Evolutionary conservation across 2,888 invertebrate genomes (phyloP).

Genomic region (Alloscopus bannaensis): DNA sequence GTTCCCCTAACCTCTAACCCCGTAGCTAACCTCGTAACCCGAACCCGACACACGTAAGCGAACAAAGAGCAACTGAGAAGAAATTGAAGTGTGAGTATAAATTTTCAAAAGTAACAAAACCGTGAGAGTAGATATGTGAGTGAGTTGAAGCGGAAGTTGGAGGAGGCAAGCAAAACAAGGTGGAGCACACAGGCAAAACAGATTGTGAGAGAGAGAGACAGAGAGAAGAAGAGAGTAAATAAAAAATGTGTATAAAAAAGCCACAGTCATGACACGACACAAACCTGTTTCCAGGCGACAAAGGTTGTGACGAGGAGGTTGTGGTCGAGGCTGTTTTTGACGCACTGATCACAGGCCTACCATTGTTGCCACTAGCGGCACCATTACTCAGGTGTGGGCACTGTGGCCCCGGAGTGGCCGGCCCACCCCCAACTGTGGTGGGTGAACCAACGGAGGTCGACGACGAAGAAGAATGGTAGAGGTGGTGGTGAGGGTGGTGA

Average conservation of each 20-base stretch:
- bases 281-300: slow-evolving; percentile 70
- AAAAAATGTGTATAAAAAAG: slow-evolving; percentile 22
- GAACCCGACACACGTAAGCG: no score
- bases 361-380: slow-evolving; percentile 33
- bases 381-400: no score
- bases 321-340: slow-evolving; percentile 47
- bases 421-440: not conserved
- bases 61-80: no score
- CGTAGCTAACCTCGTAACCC: no score
- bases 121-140: no score
- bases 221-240: not conserved
- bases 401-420: not conserved
- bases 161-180: not conserved
- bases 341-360: slow-evolving; percentile 34
- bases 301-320: slow-evolving; percentile 54
- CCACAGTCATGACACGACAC: slow-evolving; percentile 64
- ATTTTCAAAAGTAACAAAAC: no score
- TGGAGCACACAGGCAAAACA: slow-evolving; percentile 1
- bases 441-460: not conserved
- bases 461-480: slow-evolving; percentile 15
- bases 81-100: no score
- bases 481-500: not conserved
- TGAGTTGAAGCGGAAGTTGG: no score
- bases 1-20: no score
- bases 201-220: not conserved